A percentile compares a stretch with the other conserved stretches of the same genome.
Evolutionary conservation across 2,888 invertebrate genomes (phyloP).

Genomic region (Tachystola acroxantha): DNA sequence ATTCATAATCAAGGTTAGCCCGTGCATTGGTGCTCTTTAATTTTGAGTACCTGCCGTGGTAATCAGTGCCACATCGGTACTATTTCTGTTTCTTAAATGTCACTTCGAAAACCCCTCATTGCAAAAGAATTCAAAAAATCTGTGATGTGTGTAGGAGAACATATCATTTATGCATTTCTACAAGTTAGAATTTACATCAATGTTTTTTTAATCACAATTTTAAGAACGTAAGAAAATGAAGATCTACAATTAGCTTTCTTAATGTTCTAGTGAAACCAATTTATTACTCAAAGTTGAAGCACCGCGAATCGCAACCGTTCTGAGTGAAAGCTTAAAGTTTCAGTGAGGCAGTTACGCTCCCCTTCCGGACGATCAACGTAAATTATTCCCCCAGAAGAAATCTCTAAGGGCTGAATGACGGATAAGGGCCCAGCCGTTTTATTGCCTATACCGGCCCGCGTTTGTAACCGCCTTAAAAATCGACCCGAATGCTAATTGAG

Average conservation of each 20-base stretch:
- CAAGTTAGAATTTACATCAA: no score
- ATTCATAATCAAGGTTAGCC: no score
- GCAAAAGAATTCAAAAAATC: no score
- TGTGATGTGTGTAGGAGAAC: no score
- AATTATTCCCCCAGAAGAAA: conserved; percentile 76
- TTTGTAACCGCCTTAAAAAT: conserved; percentile 65
- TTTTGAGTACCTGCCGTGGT: no score
- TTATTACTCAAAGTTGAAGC: conserved; percentile 69
- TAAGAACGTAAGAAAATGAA: conserved; percentile 30
- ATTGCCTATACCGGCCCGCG: conserved; percentile 66
- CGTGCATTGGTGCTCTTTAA: no score
- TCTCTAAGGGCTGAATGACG: conserved; percentile 75
- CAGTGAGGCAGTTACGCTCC: conserved; percentile 74
- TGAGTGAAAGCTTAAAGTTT: conserved; percentile 76
- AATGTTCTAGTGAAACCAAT: conserved; percentile 61
- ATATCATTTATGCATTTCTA: no score
- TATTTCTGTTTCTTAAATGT: no score
- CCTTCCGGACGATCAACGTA: conserved; percentile 74
- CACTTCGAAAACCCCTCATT: no score
- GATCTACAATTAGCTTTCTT: conserved; percentile 35
- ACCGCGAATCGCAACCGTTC: conserved; percentile 66
- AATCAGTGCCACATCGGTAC: no score
- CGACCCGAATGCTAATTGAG: conserved; percentile 69
- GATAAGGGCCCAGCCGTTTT: conserved; percentile 74
- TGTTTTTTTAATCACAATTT: no score